phyloP scores from a whole-genome alignment of 2,797 vertebrate genomes.

The Thalassophryne amazonica region DNA sequence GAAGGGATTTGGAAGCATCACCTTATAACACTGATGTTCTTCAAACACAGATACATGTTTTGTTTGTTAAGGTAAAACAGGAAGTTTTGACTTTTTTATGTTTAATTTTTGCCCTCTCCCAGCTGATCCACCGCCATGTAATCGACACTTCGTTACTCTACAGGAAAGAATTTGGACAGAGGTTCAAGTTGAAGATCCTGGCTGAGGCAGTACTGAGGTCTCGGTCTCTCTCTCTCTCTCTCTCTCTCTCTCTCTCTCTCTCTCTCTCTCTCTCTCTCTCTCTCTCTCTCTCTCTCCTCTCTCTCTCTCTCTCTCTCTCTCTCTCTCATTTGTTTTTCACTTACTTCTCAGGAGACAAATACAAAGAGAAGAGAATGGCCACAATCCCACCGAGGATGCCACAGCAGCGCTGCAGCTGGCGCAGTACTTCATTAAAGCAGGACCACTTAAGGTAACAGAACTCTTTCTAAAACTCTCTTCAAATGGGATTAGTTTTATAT shows the following conservation, averaged over 20 bases:
- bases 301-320: neutral
- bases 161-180: slow-evolving; percentile 73
- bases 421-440: slow-evolving; percentile 85
- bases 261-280: neutral
- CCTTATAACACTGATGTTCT: too few relatives aligned
- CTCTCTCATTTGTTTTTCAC: neutral
- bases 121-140: slow-evolving; percentile 88
- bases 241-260: neutral
- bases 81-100: neutral
- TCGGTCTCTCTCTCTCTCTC: neutral
- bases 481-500: too few relatives aligned
- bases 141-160: slow-evolving; percentile 92
- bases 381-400: slow-evolving; percentile 87
- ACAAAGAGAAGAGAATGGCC: slow-evolving; percentile 79
- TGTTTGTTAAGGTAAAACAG: neutral
- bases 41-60: neutral
- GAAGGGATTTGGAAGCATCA: too few relatives aligned
- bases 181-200: slow-evolving; percentile 88
- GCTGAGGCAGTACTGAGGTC: slow-evolving; percentile 84
- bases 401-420: slow-evolving; percentile 83
- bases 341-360: slow-evolving; percentile 80
- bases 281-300: neutral
- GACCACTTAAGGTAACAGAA: slow-evolving; percentile 81
- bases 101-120: slow-evolving; percentile 20
- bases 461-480: neutral